Conservation (phyloP, 2,113 vertebrate genomes). For the Cyphomyrus discorhynchus region DNA sequence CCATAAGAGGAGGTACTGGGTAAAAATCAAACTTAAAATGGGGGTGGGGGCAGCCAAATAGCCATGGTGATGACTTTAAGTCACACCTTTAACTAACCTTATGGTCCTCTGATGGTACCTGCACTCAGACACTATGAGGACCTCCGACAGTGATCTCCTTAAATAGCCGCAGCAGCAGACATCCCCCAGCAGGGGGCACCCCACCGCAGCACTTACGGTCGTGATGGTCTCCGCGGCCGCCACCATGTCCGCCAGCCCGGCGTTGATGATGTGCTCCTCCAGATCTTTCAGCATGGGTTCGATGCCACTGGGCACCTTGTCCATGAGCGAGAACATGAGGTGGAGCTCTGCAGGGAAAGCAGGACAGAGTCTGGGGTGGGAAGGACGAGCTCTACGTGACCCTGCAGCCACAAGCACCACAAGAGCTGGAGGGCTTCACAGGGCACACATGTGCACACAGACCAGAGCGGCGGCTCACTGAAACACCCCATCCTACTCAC, state of each 20-base stretch:
- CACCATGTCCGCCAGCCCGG: slow-evolving; percentile 97
- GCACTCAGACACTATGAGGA: background rate
- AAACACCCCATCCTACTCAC: slow-evolving; percentile 71
- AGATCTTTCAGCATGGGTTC: slow-evolving; percentile 98
- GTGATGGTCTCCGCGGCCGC: slow-evolving; percentile 97
- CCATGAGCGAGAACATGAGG: slow-evolving; percentile 98
- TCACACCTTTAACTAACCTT: background rate
- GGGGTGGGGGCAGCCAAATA: background rate
- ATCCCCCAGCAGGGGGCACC: background rate
- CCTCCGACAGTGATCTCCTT: background rate
- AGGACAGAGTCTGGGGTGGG: background rate
- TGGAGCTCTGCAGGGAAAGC: slow-evolving; percentile 69
- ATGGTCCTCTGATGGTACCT: background rate
- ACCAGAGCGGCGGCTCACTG: background rate
- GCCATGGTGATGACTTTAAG: background rate
- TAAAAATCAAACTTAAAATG: background rate
- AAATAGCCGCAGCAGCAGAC: background rate
- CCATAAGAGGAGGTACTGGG: background rate
- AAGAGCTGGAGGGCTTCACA: background rate
- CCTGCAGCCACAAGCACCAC: background rate
- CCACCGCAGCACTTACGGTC: slow-evolving; percentile 74
- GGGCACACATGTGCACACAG: background rate
- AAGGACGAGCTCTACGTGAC: background rate
- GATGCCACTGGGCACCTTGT: slow-evolving; percentile 95
- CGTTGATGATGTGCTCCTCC: slow-evolving; percentile 98